These are phyloP conservation scores for Caenorhabditis sinica DNA, from an alignment of 2,888 invertebrate genomes.

Conservation along the genomic window DNA sequence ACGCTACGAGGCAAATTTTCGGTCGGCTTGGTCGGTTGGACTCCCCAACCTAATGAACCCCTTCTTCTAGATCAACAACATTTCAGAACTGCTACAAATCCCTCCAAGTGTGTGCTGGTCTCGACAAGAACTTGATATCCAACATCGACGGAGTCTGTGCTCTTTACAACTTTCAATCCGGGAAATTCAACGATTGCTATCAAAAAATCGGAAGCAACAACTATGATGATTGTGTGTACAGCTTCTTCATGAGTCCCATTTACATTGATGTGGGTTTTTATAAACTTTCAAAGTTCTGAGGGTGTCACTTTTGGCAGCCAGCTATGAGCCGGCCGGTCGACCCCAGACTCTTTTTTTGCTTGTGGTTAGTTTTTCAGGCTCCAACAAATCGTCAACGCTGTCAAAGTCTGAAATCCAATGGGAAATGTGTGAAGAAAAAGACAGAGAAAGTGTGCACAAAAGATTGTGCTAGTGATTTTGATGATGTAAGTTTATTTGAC, in stretches of 20 bases:
- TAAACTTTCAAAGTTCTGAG: no score
- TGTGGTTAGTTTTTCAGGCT: constrained; percentile 17
- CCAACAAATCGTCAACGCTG: constrained; percentile 23
- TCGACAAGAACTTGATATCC: constrained; percentile 17
- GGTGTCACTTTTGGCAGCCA: no score
- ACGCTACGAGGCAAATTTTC: no score
- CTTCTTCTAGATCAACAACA: background rate
- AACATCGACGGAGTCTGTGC: constrained; percentile 43
- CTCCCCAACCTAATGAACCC: no score
- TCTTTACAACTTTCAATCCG: constrained; percentile 28
- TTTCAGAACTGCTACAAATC: constrained; percentile 45
- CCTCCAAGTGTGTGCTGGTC: constrained; percentile 46
- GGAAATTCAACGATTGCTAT: constrained; percentile 23
- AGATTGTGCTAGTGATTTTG: constrained; percentile 29
- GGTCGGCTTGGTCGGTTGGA: no score
- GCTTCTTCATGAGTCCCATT: constrained; percentile 39
- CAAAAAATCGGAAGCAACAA: background rate
- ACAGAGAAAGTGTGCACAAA: constrained; percentile 24
- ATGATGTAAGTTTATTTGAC: constrained; percentile 24
- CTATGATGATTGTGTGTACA: constrained; percentile 12
- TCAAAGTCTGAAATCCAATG: constrained; percentile 31
- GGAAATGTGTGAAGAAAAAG: constrained; percentile 37
- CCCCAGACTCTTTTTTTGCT: background rate
- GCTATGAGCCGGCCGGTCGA: no score
- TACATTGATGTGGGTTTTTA: constrained; percentile 41